Percentiles rank a stretch among this genome's conserved stretches.
Evolutionary conservation across 2,888 invertebrate genomes (phyloP).

Genomic region (Erynnis tages): DNA sequence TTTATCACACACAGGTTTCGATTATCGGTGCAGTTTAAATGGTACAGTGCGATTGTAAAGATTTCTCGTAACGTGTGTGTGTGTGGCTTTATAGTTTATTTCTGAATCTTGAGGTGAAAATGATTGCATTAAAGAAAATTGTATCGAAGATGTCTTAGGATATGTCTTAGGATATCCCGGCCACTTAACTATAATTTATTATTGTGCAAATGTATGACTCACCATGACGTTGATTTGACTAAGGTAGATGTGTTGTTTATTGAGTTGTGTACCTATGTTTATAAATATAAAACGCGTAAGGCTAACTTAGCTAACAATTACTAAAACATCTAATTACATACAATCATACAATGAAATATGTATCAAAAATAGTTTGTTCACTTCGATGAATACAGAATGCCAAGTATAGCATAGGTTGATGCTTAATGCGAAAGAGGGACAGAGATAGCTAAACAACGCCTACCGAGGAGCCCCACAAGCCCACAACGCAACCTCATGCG

Average conservation of each 20-base stretch:
- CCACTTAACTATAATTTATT: conserved; percentile 34
- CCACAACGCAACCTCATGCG: conserved; percentile 80
- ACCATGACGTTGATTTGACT: conserved; percentile 45
- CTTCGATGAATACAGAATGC: conserved; percentile 67
- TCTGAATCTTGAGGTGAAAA: too few species aligned
- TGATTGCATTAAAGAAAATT: too few species aligned
- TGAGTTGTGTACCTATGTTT: conserved; percentile 44
- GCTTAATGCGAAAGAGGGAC: conserved; percentile 75
- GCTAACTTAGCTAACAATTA: conserved; percentile 35
- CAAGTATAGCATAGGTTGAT: conserved; percentile 69
- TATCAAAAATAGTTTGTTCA: conserved; percentile 63
- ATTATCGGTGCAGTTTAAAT: too few species aligned
- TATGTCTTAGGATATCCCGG: conserved; percentile 3
- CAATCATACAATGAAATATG: conserved; percentile 50
- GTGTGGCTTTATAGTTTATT: too few species aligned
- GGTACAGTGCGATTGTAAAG: too few species aligned
- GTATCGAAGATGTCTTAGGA: too few species aligned
- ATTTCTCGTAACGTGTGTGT: too few species aligned
- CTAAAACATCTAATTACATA: conserved; percentile 52
- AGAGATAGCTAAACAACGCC: conserved; percentile 74
- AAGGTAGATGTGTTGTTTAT: conserved; percentile 41
- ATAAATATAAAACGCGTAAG: conserved; percentile 29
- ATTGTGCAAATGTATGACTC: conserved; percentile 51
- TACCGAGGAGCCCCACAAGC: conserved; percentile 80
- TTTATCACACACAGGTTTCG: too few species aligned